Conservation (phyloP, 2,797 vertebrate genomes). For the Gymnoscopelus microlampas region DNA sequence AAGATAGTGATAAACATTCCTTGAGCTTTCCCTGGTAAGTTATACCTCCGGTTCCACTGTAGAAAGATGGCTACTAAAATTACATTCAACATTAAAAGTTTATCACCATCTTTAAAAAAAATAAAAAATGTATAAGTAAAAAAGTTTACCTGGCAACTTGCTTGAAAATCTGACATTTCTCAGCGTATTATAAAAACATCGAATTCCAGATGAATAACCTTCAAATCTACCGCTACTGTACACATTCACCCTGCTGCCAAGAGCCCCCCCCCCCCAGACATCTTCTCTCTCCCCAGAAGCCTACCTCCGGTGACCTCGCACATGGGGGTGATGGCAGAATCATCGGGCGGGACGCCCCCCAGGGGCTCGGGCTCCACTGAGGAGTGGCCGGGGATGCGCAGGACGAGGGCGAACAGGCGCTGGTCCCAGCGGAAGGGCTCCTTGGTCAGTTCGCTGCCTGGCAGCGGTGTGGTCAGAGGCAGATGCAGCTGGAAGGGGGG, state of each 20-base stretch:
- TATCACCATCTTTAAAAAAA: too few species aligned
- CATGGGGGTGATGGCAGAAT: constrained; percentile 96
- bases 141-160: too few species aligned
- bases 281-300: not conserved
- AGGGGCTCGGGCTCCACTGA: constrained; percentile 89
- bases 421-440: constrained; percentile 99
- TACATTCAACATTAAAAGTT: not conserved
- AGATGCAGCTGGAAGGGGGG: constrained; percentile 88
- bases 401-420: constrained; percentile 92
- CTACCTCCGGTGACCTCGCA: constrained; percentile 97
- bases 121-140: too few species aligned
- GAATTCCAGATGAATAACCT: too few species aligned
- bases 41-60: constrained; percentile 19
- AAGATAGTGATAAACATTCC: constrained; percentile 48
- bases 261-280: not conserved
- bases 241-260: not conserved
- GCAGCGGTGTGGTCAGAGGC: constrained; percentile 94
- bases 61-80: constrained; percentile 28
- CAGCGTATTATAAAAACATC: too few species aligned
- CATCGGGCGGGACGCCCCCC: constrained; percentile 89
- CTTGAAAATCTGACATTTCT: too few species aligned
- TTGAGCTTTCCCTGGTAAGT: constrained; percentile 43
- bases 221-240: not conserved
- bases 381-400: constrained; percentile 90
- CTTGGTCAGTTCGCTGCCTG: constrained; percentile 97